Base-by-base conservation (phyloP, 2,113 vertebrate species). In the Argyrosomus japonicus region DNA sequence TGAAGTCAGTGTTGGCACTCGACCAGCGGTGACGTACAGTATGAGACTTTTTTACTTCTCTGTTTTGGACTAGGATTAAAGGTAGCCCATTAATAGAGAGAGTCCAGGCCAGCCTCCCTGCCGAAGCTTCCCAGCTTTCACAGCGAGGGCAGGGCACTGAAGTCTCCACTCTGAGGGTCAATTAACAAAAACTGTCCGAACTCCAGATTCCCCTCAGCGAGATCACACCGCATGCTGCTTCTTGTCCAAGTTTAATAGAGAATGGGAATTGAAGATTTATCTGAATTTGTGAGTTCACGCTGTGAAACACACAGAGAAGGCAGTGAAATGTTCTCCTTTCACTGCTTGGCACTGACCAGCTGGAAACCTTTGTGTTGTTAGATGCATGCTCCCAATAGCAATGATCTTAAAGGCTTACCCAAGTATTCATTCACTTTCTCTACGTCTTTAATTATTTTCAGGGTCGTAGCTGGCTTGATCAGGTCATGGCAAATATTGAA, bases 31-130 rank as follows among this genome's bases (percentile, higher is more conserved):
- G 80, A 88, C 10, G 43, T 64, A 12, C 23, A 79, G 36, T 7
- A 36, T 21, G 47, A 13, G 69, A 74, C 82, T 27, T 81, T 68
- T 2, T 79, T 79, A 89, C 85, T 81, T 79, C 32, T 70, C 54
- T 21, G 18, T 71, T 71, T 84, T 88, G 60, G 82, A 86, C 68
- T 29, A 58, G 75, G 86, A 89, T 90, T 87, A 84, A 87, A 87
- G 68, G 69, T 60, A 60, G 60, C 61, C 68, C 67, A 57, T 68
- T 75, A 67, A 77, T 53, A 58, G 45, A 74, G 25, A 40, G 18
- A 65, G 48, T 45, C 50, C 48, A 48, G 71, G 10, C 25, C 50
- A 40, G 68, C 51, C 50, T 77, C 27, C 27, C 58, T 64, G 78
- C 75, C 76, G 77, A 68, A 79, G 61, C 74, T 50, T 75, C 56